Evolutionary conservation across 2,797 vertebrate genomes (phyloP).

Genomic region (Myiotriccus ornatus): DNA sequence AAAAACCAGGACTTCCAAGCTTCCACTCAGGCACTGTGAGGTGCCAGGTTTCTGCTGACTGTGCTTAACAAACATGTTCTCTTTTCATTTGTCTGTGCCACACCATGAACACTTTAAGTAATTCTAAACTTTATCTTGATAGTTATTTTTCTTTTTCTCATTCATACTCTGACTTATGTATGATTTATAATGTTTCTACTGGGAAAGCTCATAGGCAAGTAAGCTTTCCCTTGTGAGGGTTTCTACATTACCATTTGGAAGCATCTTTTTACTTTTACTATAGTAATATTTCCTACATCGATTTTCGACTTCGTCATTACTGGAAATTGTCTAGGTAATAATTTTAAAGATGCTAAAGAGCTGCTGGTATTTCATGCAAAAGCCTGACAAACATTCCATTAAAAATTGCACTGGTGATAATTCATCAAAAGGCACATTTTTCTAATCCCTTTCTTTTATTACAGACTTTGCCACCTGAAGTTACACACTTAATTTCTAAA

Average conservation of each 20-base stretch:
- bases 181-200: slow-evolving; percentile 48
- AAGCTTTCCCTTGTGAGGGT: slow-evolving; percentile 19
- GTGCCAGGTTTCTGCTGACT: slow-evolving; percentile 1
- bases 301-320: slow-evolving; percentile 42
- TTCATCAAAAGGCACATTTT: slow-evolving; percentile 42
- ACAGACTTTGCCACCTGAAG: slow-evolving; percentile 36
- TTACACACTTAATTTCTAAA: slow-evolving; percentile 32
- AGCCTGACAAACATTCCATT: slow-evolving; percentile 45
- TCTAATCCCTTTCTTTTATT: slow-evolving; percentile 14
- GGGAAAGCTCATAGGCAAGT: slow-evolving; percentile 31
- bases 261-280: slow-evolving; percentile 23
- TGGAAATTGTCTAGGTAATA: slow-evolving; percentile 42
- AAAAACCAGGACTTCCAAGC: not conserved
- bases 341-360: slow-evolving; percentile 47
- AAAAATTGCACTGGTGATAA: slow-evolving; percentile 3
- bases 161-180: slow-evolving; percentile 37
- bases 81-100: slow-evolving; percentile 26
- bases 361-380: slow-evolving; percentile 24
- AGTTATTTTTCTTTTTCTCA: slow-evolving; percentile 40
- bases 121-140: slow-evolving; percentile 13
- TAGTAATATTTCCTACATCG: slow-evolving; percentile 57
- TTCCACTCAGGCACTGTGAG: not conserved
- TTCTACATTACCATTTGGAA: slow-evolving; percentile 24
- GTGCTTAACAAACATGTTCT: not conserved
- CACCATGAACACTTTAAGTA: not conserved